Conservation (phyloP, 2,113 vertebrate species). For the Pipa parva region DNA sequence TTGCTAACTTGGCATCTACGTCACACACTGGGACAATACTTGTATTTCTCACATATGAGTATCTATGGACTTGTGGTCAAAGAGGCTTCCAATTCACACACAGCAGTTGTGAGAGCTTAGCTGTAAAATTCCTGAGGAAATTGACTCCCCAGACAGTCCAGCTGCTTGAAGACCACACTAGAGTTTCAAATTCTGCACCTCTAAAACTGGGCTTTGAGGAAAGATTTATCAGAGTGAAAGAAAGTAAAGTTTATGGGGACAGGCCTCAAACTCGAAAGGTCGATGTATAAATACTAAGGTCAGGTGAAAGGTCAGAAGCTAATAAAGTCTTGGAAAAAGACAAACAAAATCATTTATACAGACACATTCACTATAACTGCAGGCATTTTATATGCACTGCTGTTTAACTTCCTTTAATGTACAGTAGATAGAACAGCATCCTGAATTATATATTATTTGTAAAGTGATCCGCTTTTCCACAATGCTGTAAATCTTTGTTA, state of each 20-base stretch:
- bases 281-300: not conserved
- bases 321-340: not conserved
- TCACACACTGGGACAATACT: conserved; percentile 9
- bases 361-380: too few relatives aligned
- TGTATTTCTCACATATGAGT: conserved; percentile 29
- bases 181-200: conserved; percentile 33
- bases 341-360: not conserved
- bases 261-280: conserved; percentile 5
- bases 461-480: too few relatives aligned
- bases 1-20: conserved; percentile 15
- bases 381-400: too few relatives aligned
- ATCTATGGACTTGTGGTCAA: conserved; percentile 34
- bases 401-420: too few relatives aligned
- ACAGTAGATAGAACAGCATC: too few relatives aligned
- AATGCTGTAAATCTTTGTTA: too few relatives aligned
- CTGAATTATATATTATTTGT: too few relatives aligned
- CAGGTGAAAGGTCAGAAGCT: not conserved
- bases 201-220: conserved; percentile 42
- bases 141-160: conserved; percentile 41
- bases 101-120: conserved; percentile 48
- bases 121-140: conserved; percentile 51
- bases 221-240: conserved; percentile 1
- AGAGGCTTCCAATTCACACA: conserved; percentile 40
- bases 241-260: conserved; percentile 16
- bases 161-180: conserved; percentile 38